phyloP scores from a whole-genome alignment of 2,113 vertebrate genomes.

The Naja naja region DNA sequence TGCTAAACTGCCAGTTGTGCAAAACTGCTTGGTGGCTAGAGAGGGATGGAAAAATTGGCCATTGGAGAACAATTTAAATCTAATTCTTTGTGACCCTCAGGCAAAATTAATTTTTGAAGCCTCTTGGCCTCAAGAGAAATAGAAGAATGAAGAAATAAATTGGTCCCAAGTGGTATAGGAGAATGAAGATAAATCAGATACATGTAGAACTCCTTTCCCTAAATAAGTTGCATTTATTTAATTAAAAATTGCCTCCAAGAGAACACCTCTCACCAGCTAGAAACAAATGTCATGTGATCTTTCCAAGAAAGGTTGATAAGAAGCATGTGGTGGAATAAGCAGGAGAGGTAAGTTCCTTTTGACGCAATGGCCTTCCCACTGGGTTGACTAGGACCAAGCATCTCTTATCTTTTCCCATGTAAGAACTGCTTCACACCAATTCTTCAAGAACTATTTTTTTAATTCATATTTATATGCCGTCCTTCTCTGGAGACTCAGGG shows the following conservation, averaged over 20 bases:
- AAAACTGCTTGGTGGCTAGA: not conserved
- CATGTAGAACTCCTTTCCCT: not conserved
- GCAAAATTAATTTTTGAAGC: not conserved
- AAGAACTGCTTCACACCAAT: not conserved
- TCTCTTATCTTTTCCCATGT: not conserved
- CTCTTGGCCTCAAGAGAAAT: not conserved
- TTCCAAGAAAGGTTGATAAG: not conserved
- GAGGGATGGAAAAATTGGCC: not conserved
- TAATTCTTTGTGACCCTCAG: not conserved
- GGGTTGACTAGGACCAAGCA: not conserved
- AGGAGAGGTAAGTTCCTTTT: not conserved
- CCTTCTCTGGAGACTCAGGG: no score
- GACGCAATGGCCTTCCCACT: not conserved
- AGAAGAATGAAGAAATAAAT: constrained; percentile 1
- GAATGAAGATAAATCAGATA: not conserved
- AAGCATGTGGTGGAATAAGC: no score
- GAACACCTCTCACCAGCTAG: not conserved
- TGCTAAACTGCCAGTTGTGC: not conserved
- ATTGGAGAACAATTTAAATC: not conserved
- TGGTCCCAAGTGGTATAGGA: not conserved
- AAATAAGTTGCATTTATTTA: not conserved
- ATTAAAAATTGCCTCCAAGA: not conserved
- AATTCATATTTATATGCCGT: no score
- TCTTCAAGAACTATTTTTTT: not conserved
- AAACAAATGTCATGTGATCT: not conserved